Conservation (phyloP, 2,797 vertebrate species). For the Eulemur rubriventer region DNA sequence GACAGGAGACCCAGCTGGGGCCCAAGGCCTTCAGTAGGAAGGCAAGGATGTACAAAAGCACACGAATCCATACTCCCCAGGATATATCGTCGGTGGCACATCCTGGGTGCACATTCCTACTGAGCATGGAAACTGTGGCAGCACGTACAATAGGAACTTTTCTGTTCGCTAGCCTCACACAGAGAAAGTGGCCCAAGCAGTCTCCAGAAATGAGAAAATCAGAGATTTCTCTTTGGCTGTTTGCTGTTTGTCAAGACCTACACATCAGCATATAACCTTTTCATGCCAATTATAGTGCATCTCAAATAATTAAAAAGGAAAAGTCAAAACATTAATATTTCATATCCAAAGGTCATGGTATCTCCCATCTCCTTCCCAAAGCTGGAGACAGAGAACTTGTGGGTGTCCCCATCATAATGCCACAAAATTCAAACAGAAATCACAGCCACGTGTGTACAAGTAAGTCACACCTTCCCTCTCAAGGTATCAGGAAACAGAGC, state of each 20-base stretch:
- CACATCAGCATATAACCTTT: conserved; percentile 29
- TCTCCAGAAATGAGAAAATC: neutral
- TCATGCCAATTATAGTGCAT: conserved; percentile 26
- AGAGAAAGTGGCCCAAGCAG: neutral
- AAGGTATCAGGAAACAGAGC: too few species aligned
- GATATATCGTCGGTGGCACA: neutral
- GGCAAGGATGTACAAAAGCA: neutral
- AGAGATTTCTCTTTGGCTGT: neutral
- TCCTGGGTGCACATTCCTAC: neutral
- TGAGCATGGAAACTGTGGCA: neutral
- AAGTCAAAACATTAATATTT: conserved; percentile 60
- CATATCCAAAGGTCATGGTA: conserved; percentile 43
- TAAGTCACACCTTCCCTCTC: neutral
- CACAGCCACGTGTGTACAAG: fast-evolving
- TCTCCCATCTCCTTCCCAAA: neutral
- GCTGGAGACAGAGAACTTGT: neutral
- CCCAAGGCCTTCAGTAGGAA: neutral
- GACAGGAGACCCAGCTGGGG: neutral
- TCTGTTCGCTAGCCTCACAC: fast-evolving
- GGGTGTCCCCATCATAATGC: neutral
- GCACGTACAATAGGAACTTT: neutral
- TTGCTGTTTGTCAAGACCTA: neutral
- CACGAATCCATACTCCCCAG: neutral
- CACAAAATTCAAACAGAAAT: neutral
- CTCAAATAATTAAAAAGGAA: conserved; percentile 69